Conservation (phyloP, 2,113 vertebrate genomes). For the Cyanoderma ruficeps region DNA sequence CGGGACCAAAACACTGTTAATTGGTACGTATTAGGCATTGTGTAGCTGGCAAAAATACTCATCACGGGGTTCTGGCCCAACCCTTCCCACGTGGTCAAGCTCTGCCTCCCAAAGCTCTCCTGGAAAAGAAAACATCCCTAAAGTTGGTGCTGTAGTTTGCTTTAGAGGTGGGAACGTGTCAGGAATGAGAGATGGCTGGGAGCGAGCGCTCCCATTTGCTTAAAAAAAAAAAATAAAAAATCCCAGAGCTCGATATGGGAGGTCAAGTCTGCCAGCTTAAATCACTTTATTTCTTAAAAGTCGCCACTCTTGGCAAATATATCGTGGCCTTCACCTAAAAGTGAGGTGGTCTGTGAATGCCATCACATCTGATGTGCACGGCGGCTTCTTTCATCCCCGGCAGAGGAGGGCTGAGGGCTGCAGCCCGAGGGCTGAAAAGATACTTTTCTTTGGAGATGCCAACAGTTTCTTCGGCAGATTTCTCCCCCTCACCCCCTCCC, state of each 20-base stretch:
- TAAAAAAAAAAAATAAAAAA: not conserved
- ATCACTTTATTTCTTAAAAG: not conserved
- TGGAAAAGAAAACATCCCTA: not conserved
- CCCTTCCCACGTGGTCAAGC: not conserved
- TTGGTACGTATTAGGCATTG: accelerated
- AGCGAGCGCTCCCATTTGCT: not conserved
- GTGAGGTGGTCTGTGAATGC: not conserved
- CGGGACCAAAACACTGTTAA: accelerated
- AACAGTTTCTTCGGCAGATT: constrained; percentile 33
- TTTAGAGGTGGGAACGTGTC: not conserved
- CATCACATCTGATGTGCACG: not conserved
- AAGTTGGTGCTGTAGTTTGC: not conserved
- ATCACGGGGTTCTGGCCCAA: not conserved
- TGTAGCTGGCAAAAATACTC: not conserved
- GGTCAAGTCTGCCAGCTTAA: not conserved
- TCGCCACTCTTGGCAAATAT: not conserved
- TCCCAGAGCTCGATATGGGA: not conserved
- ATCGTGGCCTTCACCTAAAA: not conserved
- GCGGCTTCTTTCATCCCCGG: not conserved
- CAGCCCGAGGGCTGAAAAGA: not conserved
- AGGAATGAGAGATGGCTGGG: not conserved
- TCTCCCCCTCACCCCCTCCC: not conserved
- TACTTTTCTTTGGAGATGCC: constrained; percentile 18
- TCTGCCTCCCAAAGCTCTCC: not conserved
- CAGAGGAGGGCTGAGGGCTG: not conserved